Evolutionary conservation across 2,888 invertebrate species (phyloP).

Genomic region (Macrostomum cliftonense): DNA sequence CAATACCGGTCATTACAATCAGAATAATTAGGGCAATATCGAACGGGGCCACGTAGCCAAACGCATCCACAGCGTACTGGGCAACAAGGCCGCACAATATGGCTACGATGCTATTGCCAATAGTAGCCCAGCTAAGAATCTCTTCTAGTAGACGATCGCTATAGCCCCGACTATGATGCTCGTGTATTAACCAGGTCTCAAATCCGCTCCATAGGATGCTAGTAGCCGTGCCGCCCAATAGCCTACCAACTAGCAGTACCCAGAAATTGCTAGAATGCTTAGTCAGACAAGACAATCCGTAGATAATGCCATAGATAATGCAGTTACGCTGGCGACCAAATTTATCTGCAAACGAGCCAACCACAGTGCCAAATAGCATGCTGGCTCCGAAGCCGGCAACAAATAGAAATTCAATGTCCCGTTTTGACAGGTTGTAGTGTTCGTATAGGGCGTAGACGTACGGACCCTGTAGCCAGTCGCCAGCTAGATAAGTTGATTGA

Average conservation of each 20-base stretch:
- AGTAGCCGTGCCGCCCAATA: slow-evolving; percentile 41
- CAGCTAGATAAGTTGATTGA: slow-evolving; percentile 29
- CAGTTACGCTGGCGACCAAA: slow-evolving; percentile 40
- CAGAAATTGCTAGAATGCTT: slow-evolving; percentile 35
- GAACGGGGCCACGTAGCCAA: slow-evolving; percentile 41
- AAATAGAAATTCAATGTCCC: slow-evolving; percentile 40
- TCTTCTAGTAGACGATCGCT: slow-evolving; percentile 24
- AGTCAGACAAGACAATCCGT: slow-evolving; percentile 40
- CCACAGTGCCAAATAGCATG: slow-evolving; percentile 40
- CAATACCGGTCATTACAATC: slow-evolving; percentile 23
- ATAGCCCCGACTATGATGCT: slow-evolving; percentile 28
- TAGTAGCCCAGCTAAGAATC: slow-evolving; percentile 38
- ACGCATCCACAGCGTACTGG: slow-evolving; percentile 38
- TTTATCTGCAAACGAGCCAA: slow-evolving; percentile 42
- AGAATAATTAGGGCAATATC: slow-evolving; percentile 28
- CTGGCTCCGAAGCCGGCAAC: slow-evolving; percentile 43
- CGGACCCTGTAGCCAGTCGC: slow-evolving; percentile 43
- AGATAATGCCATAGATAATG: slow-evolving; percentile 40
- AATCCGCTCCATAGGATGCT: slow-evolving; percentile 42
- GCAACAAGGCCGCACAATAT: slow-evolving; percentile 40
- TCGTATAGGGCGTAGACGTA: slow-evolving; percentile 43
- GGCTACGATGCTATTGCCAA: slow-evolving; percentile 41
- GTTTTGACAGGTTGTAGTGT: slow-evolving; percentile 39
- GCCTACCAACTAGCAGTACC: slow-evolving; percentile 38
- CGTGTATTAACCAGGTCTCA: slow-evolving; percentile 41